Percentiles rank a stretch among this genome's conserved stretches.
phyloP scores from a whole-genome alignment of 2,797 vertebrate species.

The Chiroxiphia lanceolata region DNA sequence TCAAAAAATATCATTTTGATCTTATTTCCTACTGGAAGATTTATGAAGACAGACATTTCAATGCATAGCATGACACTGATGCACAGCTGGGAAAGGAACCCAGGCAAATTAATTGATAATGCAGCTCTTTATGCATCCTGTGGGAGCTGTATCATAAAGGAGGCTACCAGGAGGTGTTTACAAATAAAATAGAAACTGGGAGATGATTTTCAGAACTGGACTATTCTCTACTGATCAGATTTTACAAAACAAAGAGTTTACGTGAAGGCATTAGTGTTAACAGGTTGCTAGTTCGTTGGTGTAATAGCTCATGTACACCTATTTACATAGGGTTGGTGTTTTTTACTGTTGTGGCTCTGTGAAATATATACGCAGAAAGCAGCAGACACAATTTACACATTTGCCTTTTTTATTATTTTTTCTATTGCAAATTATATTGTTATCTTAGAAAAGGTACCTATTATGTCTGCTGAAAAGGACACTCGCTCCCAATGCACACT shows the following conservation, averaged over 20 bases:
- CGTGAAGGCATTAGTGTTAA: not conserved
- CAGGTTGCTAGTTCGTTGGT: not conserved
- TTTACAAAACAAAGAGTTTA: not conserved
- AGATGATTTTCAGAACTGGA: not conserved
- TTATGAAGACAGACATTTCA: not conserved
- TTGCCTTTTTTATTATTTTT: not conserved
- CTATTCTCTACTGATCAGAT: not conserved
- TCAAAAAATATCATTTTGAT: not conserved
- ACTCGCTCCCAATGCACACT: not conserved
- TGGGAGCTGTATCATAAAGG: not conserved
- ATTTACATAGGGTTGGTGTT: not conserved
- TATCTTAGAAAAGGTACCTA: not conserved
- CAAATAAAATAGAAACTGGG: not conserved
- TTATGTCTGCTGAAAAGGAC: not conserved
- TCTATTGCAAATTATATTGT: not conserved
- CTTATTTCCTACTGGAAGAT: conserved; percentile 3
- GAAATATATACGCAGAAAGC: not conserved
- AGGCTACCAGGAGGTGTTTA: not conserved
- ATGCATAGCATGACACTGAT: not conserved
- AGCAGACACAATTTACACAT: not conserved
- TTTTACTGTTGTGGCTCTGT: not conserved
- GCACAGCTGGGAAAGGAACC: not conserved
- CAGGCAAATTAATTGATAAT: conserved; percentile 24
- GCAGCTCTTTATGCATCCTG: not conserved
- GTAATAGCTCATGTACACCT: not conserved